Base-by-base conservation (phyloP, 1,140 invertebrate species). In the Diprion similis region DNA sequence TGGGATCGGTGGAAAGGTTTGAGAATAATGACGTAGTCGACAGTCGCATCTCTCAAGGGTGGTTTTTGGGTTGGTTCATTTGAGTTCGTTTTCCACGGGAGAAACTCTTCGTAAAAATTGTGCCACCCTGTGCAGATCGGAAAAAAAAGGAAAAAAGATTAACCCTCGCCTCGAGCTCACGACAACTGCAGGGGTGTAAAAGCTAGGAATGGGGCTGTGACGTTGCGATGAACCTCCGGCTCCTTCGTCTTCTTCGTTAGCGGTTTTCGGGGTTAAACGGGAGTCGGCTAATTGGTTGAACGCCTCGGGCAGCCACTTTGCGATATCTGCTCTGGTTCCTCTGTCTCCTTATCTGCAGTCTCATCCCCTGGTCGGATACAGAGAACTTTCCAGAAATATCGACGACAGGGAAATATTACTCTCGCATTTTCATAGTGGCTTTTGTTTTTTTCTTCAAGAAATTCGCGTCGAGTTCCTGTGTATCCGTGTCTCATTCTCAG, bases 261-360 rank as follows among this genome's bases (percentile, higher is more conserved):
- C 66, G 73, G 67, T 76, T 76, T 72, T 74, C 46, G 70, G 68
- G 66, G 59, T 45, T 18, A 72, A 76, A 70, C 66, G 65, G 66
- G 75, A 76, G 75, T 76, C 71, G 71, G 75, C 73, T 76, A 76
- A 76, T 76, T 76, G 75, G 73, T 74, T 76, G 72, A 74, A 74
- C 72, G 73, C 75, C 75, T 45, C 67, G 66, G 73, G 75, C 75
- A 66, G 47, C 68, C 68, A 72, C 71, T 72, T 65, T 66, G 47
- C 71, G 70, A 72, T 73, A 68, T 73, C 45, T 68, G 13, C 66
- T 19, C 37, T 68, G 11, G 66, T 59, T 37, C n/a, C 51, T 8
- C 51, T 9, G 3, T 4, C n/a, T 59, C 51, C 51, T 17, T 59
- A 13, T 13, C 51, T 17, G 51, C 51, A 15, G 11, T 59, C 51